phyloP scores from a whole-genome alignment of 2,888 invertebrate species.

The Acholoe squamosa region DNA sequence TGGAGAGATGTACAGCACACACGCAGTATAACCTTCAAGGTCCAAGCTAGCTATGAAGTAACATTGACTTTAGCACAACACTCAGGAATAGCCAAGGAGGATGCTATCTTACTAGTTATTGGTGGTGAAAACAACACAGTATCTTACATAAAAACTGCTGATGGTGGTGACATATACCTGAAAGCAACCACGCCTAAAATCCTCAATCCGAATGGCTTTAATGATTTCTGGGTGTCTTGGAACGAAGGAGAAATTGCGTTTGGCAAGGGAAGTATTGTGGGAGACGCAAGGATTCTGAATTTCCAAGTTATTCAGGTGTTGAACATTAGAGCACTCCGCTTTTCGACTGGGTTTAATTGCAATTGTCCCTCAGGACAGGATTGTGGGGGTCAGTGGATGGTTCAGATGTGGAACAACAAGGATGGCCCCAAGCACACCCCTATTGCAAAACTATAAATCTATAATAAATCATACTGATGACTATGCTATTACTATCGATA shows the following conservation, averaged over 20 bases:
- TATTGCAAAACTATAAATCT: too few species aligned
- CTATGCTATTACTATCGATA: too few species aligned
- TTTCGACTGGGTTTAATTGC: background rate
- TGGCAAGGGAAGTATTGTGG: background rate
- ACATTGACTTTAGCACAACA: background rate
- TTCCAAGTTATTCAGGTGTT: background rate
- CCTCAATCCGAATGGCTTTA: background rate
- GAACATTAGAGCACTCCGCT: background rate
- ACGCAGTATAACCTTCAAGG: background rate
- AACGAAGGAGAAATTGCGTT: background rate
- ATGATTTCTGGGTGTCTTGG: conserved; percentile 15
- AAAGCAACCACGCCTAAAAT: background rate
- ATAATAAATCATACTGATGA: too few species aligned
- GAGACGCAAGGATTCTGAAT: background rate
- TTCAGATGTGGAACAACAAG: conserved; percentile 19
- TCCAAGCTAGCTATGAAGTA: background rate
- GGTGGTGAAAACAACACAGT: background rate
- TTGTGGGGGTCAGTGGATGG: background rate
- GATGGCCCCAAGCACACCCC: background rate
- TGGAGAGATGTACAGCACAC: background rate
- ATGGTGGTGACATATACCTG: background rate
- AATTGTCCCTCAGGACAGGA: too few species aligned
- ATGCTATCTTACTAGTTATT: background rate
- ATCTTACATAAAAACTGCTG: background rate
- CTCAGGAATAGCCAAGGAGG: background rate